Percentiles rank a stretch among this genome's conserved stretches.
These are phyloP conservation scores for Drosophila tanythrix DNA, from an alignment of 2,888 invertebrate genomes.

Conservation along the genomic window DNA sequence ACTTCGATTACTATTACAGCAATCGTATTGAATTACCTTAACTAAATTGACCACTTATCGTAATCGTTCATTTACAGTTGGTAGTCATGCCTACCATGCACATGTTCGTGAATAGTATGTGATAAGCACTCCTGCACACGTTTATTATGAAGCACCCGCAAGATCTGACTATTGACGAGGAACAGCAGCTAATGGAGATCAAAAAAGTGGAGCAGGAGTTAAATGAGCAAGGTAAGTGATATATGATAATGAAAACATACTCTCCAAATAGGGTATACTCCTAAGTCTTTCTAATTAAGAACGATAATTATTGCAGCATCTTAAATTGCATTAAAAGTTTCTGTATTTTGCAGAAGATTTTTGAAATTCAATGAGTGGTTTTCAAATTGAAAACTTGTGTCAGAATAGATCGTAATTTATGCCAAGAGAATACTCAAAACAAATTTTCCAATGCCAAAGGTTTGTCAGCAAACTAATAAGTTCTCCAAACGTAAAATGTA, in stretches of 20 bases:
- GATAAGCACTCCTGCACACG: constrained; percentile 30
- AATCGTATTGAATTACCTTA: constrained; percentile 27
- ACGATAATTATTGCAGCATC: background rate
- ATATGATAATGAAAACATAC: background rate
- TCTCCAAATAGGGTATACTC: background rate
- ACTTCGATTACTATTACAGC: constrained; percentile 31
- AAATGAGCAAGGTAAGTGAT: constrained; percentile 71
- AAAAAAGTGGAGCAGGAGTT: constrained; percentile 68
- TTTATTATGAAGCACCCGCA: constrained; percentile 79
- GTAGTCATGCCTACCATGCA: constrained; percentile 33
- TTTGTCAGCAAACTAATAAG: background rate
- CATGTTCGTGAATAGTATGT: constrained; percentile 36
- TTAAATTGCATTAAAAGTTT: background rate
- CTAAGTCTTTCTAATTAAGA: background rate
- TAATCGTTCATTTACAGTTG: constrained; percentile 58
- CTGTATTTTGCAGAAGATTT: background rate
- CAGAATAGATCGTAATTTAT: background rate
- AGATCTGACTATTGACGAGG: constrained; percentile 60
- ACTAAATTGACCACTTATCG: constrained; percentile 44
- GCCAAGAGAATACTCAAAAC: no score
- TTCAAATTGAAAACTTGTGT: background rate
- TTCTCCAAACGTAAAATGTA: background rate
- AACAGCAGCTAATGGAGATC: constrained; percentile 66
- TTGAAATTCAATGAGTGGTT: background rate
- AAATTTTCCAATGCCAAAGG: no score